Evolutionary conservation across 2,888 invertebrate genomes (phyloP), one percentile per base, ranked within the genome.

Genomic region (Drosophila niveifrons): DNA sequence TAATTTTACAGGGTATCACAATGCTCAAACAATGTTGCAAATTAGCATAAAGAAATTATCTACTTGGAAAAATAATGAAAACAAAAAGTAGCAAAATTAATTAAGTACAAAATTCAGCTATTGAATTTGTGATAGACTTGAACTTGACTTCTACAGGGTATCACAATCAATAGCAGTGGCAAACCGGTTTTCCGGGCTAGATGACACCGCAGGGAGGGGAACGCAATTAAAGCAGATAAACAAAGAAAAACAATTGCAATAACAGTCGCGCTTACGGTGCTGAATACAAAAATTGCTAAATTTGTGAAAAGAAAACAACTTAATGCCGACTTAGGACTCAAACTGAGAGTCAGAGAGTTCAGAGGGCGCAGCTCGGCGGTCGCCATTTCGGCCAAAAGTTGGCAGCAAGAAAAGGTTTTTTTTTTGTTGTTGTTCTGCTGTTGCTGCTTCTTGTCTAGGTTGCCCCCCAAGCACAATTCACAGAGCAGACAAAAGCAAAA

Each of bases 191-290:
- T 34, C 23, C 43, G 44, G 71, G 18, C 57, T 56, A 41, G 47
- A 62, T 75, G 72, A 55, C 31, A 43, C 11, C 28, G 41, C 48
- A 4, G 31, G 17, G 58, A 23, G 23, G 64, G 52, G 57, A 50
- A 34, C 58, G 73, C 84, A 83, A 83, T 83, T 83, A 83, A 88
- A 87, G 75, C 82, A 88, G 78, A 88, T 84, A 83, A 83, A 83
- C 89, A 83, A 87, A 78, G 55, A 41, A 75, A 63, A 86, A 82
- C 86, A 83, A 83, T 84, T 72, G 78, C 84, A 78, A 88, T 76
- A 82, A 86, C 78, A 80, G 75, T 56, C 62, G 55, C 41, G 66
- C 36, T 77, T 52, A 51, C 66, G 81, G 62, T 61, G 63, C 84
- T 59, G 62, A 70, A 71, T 61, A 72, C 64, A 68, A 73, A 81